Conservation (phyloP, 64 coral and sea anemone genomes). For the Platygyra sinensis region DNA sequence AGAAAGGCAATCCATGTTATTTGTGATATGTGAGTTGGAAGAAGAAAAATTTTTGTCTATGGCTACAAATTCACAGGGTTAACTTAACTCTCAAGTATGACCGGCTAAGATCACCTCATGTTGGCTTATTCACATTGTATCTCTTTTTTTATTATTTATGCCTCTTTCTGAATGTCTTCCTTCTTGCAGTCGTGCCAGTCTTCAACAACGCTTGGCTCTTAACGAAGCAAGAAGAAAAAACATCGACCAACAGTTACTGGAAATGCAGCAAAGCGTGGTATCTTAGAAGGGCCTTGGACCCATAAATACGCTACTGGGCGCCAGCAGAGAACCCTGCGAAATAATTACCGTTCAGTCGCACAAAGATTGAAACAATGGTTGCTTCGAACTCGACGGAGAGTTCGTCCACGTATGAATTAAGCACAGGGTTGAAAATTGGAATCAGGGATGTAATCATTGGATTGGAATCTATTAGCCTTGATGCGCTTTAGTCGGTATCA, state of each 20-base stretch:
- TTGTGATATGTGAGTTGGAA: too few species aligned
- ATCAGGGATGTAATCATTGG: background rate
- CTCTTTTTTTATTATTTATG: background rate
- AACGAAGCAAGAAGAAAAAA: conserved; percentile 79
- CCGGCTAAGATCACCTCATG: too few species aligned
- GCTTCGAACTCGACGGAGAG: background rate
- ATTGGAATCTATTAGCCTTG: background rate
- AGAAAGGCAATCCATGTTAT: too few species aligned
- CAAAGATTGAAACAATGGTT: background rate
- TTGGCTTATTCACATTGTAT: background rate
- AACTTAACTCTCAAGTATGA: too few species aligned
- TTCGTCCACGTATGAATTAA: background rate
- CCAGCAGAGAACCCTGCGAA: background rate
- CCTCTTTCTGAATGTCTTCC: background rate
- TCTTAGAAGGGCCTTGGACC: background rate
- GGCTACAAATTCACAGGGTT: too few species aligned
- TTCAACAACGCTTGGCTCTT: conserved; percentile 75
- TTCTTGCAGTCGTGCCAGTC: conserved; percentile 76
- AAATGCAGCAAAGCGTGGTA: conserved; percentile 38
- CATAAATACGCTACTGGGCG: background rate
- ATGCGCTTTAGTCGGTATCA: background rate
- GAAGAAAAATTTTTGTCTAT: too few species aligned
- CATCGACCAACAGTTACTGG: conserved; percentile 84
- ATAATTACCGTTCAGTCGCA: background rate
- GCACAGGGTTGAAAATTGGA: background rate